Percentiles rank a stretch among this genome's conserved stretches.
phyloP scores from a whole-genome alignment of 2,888 invertebrate genomes.

The Mythimna loreyi region DNA sequence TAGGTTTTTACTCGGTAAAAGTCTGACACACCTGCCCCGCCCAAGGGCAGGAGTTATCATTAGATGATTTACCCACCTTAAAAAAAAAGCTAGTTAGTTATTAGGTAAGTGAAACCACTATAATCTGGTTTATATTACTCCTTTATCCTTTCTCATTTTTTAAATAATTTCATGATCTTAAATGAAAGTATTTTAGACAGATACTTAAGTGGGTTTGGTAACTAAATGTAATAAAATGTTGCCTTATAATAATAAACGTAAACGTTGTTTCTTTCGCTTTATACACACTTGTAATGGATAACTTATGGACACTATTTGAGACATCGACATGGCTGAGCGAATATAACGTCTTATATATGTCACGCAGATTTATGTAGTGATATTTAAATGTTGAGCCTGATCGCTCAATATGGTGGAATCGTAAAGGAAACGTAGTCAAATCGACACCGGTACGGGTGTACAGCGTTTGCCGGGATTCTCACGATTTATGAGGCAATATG shows the following conservation, averaged over 20 bases:
- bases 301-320: conserved; percentile 44
- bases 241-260: conserved; percentile 27
- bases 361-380: conserved; percentile 63
- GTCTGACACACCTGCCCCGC: no score
- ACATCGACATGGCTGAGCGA: conserved; percentile 44
- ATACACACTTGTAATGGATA: conserved; percentile 14
- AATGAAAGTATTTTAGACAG: no score
- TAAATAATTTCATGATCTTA: no score
- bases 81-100: conserved; percentile 21
- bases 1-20: no score
- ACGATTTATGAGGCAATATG: conserved; percentile 91
- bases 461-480: conserved; percentile 87
- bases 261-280: conserved; percentile 44
- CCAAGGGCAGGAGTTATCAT: no score
- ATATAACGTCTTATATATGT: conserved; percentile 51
- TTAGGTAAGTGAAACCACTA: conserved; percentile 47
- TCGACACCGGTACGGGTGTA: conserved; percentile 87
- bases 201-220: background rate
- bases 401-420: conserved; percentile 85
- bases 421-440: conserved; percentile 89
- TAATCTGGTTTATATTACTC: conserved; percentile 39
- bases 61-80: no score
- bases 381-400: conserved; percentile 73
- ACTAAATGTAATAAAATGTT: conserved; percentile 31
- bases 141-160: no score